Percentiles rank a stretch among this genome's conserved stretches.
Conservation (phyloP, 2,797 vertebrate genomes). For the Etheostoma perlongum region DNA sequence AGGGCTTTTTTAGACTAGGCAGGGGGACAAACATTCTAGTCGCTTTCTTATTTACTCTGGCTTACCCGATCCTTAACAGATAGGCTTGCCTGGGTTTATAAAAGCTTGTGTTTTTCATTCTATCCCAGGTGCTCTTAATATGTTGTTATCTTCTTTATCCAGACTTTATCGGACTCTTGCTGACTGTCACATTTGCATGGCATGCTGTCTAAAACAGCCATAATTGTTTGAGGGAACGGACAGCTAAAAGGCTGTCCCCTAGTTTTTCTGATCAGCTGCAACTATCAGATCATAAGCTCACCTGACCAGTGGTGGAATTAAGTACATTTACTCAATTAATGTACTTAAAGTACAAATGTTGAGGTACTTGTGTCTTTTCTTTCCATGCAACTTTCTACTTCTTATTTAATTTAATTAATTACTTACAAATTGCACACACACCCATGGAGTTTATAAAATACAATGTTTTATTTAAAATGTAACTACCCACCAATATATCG, state of each 20-base stretch:
- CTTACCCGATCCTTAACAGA: slow-evolving; percentile 29
- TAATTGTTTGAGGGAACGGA: neutral
- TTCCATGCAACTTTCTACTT: too few relatives aligned
- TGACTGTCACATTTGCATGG: slow-evolving; percentile 38
- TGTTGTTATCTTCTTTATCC: slow-evolving; percentile 30
- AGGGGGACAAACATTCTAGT: slow-evolving; percentile 24
- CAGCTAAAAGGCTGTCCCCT: neutral
- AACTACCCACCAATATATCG: too few relatives aligned
- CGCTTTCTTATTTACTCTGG: slow-evolving; percentile 28
- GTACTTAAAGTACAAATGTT: too few relatives aligned
- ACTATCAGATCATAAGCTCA: neutral
- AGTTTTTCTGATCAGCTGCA: neutral
- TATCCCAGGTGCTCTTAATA: slow-evolving; percentile 10
- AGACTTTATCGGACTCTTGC: slow-evolving; percentile 16
- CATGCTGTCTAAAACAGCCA: neutral
- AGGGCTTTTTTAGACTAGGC: slow-evolving; percentile 4
- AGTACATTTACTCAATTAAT: too few relatives aligned
- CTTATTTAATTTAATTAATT: too few relatives aligned
- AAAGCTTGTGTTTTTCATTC: slow-evolving; percentile 33
- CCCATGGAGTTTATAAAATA: too few relatives aligned
- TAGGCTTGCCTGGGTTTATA: slow-evolving; percentile 22
- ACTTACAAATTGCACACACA: too few relatives aligned
- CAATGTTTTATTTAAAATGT: too few relatives aligned
- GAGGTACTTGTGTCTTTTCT: too few relatives aligned
- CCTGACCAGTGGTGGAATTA: neutral